These are phyloP conservation scores for Poecilus cupreus DNA, from an alignment of 2,888 invertebrate species.

Conservation along the genomic window DNA sequence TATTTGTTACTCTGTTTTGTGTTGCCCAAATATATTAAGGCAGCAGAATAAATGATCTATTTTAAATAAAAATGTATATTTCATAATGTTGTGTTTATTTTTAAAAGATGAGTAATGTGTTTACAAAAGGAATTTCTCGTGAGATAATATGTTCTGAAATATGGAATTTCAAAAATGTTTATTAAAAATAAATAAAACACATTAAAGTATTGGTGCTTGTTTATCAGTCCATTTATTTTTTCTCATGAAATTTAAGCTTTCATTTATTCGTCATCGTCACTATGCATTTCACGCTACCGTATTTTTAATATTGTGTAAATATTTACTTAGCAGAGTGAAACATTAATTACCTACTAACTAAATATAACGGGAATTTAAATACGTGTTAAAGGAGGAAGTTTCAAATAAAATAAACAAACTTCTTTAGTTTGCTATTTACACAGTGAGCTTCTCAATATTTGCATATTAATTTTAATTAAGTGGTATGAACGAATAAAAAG, in stretches of 20 bases:
- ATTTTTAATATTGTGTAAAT: constrained; percentile 7
- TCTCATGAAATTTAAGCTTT: background rate
- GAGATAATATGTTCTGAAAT: background rate
- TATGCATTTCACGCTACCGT: background rate
- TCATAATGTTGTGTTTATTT: too few species aligned
- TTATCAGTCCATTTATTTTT: background rate
- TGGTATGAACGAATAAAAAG: constrained; percentile 17
- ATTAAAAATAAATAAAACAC: background rate
- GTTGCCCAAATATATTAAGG: too few species aligned
- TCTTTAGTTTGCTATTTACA: background rate
- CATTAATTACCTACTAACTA: constrained; percentile 17
- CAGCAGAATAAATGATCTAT: too few species aligned
- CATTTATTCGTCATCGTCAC: background rate
- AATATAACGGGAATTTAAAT: constrained; percentile 30
- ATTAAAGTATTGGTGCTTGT: background rate
- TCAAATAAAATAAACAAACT: constrained; percentile 21
- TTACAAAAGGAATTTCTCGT: background rate
- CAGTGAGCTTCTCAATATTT: background rate
- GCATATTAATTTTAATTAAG: constrained; percentile 14
- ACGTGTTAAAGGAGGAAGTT: constrained; percentile 9
- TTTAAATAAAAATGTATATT: too few species aligned
- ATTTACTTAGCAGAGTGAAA: background rate
- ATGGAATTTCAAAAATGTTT: background rate
- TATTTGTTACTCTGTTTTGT: too few species aligned
- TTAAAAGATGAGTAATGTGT: too few species aligned